Evolutionary conservation across 2,113 vertebrate genomes (phyloP).

Genomic region (Podarcis raffonei): DNA sequence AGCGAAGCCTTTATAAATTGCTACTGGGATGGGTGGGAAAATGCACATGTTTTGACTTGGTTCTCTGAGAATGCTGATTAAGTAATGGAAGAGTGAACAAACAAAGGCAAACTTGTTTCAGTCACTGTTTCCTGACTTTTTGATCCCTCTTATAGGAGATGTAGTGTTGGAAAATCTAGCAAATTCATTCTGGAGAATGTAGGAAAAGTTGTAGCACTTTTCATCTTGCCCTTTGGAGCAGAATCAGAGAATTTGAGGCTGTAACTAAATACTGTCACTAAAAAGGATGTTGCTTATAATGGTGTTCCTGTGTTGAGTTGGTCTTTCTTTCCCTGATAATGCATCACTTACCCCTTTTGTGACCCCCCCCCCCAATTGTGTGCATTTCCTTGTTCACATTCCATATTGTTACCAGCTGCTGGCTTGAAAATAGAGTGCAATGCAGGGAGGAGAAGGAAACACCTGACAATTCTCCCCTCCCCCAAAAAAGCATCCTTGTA

Average conservation of each 20-base stretch:
- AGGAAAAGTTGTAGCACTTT: neutral
- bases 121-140: neutral
- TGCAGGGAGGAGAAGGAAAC: neutral
- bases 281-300: neutral
- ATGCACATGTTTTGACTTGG: neutral
- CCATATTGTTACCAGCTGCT: neutral
- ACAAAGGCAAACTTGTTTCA: neutral
- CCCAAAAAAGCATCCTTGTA: neutral
- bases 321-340: neutral
- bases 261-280: neutral
- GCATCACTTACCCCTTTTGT: no score
- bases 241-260: neutral
- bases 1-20: neutral
- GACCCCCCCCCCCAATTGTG: neutral
- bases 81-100: constrained; percentile 5
- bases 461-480: no score
- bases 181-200: neutral
- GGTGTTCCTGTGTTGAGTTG: no score
- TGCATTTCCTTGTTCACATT: neutral
- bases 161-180: neutral
- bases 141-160: neutral
- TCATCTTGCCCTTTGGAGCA: neutral
- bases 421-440: neutral
- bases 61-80: neutral
- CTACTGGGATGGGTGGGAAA: neutral